Evolutionary conservation across 2,888 invertebrate species (phyloP).

Genomic region (Lasius platythorax): DNA sequence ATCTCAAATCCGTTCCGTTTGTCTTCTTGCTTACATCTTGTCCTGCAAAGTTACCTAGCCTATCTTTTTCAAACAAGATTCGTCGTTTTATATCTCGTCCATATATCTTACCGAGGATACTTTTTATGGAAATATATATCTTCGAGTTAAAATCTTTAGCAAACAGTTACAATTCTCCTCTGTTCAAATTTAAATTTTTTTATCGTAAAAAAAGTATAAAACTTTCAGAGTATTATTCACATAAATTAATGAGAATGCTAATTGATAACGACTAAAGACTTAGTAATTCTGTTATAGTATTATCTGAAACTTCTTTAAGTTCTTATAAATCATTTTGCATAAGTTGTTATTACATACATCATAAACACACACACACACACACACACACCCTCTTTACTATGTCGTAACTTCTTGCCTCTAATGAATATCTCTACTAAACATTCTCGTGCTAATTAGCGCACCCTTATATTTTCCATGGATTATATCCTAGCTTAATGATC

Average conservation of each 20-base stretch:
- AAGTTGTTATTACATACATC: background rate
- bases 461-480: background rate
- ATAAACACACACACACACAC: background rate
- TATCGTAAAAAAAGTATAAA: background rate
- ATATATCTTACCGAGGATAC: background rate
- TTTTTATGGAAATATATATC: slow-evolving; percentile 7
- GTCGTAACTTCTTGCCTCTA: slow-evolving; percentile 1
- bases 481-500: slow-evolving; percentile 18
- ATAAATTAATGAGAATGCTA: slow-evolving; percentile 11
- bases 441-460: slow-evolving; percentile 26
- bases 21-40: slow-evolving; percentile 54
- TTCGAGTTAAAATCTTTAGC: background rate
- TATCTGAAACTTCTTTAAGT: background rate
- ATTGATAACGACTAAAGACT: background rate
- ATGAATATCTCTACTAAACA: slow-evolving; percentile 24
- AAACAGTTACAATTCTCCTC: background rate
- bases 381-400: background rate
- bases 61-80: slow-evolving; percentile 34
- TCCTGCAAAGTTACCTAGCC: slow-evolving; percentile 19
- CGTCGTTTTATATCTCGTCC: slow-evolving; percentile 3
- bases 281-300: background rate
- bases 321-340: background rate
- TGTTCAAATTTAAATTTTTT: background rate
- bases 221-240: background rate
- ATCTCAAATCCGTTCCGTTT: slow-evolving; percentile 46